Evolutionary conservation across 2,888 invertebrate genomes (phyloP).

Genomic region (Synergus umbraculus): DNA sequence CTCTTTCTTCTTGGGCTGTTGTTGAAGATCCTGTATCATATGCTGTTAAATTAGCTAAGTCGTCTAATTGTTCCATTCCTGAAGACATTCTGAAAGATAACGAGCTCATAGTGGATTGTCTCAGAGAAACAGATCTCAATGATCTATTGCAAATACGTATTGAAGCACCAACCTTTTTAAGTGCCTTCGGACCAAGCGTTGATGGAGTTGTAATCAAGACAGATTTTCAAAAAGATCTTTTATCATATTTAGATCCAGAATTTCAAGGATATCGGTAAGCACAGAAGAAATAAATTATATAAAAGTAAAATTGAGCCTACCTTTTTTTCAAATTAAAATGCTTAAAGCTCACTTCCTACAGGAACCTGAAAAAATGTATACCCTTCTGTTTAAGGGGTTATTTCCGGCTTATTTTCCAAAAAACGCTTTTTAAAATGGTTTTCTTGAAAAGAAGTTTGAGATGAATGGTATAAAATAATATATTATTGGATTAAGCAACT

Average conservation of each 20-base stretch:
- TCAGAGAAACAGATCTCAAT: slow-evolving; percentile 86
- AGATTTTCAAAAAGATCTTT: slow-evolving; percentile 89
- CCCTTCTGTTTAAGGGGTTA: no score
- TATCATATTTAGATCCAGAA: slow-evolving; percentile 82
- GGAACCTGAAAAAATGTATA: no score
- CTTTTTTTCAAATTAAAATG: no score
- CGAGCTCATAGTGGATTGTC: slow-evolving; percentile 90
- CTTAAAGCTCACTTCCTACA: no score
- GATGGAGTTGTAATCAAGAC: slow-evolving; percentile 96
- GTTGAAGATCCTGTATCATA: slow-evolving; percentile 92
- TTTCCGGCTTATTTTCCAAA: no score
- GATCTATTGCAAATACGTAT: slow-evolving; percentile 87
- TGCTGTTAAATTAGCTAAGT: slow-evolving; percentile 88
- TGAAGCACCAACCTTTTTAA: slow-evolving; percentile 88
- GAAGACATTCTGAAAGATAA: slow-evolving; percentile 90
- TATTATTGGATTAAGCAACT: no score
- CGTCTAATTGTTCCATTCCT: slow-evolving; percentile 90
- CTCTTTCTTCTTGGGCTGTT: slow-evolving; percentile 92
- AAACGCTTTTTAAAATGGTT: no score
- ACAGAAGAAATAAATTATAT: background rate
- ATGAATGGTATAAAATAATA: no score
- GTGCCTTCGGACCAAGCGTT: slow-evolving; percentile 94
- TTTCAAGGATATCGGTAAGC: slow-evolving; percentile 75
- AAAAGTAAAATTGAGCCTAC: no score
- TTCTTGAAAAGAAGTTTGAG: no score